Conservation (phyloP, 2,113 vertebrate genomes). For the Octodon degus region DNA sequence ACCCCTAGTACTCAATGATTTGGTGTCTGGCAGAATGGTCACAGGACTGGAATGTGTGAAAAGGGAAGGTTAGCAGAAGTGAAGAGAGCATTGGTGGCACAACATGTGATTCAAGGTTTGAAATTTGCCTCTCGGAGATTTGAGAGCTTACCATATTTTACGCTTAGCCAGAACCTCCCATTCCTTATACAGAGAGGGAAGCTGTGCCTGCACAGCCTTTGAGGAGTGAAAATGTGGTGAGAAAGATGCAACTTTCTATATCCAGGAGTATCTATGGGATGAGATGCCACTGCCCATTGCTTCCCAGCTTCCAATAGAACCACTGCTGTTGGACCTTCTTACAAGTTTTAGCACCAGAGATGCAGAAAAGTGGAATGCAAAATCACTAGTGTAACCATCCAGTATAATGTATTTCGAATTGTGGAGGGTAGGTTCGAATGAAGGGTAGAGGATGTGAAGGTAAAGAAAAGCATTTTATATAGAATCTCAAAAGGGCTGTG, state of each 20-base stretch:
- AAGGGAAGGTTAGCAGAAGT: too few relatives aligned
- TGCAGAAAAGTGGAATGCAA: neutral
- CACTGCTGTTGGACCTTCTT: neutral
- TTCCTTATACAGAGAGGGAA: too few relatives aligned
- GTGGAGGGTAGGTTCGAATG: neutral
- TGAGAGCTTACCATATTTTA: too few relatives aligned
- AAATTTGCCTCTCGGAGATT: too few relatives aligned
- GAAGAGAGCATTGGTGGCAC: too few relatives aligned
- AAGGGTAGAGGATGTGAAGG: too few relatives aligned
- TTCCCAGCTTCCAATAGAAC: neutral
- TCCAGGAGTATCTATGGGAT: too few relatives aligned
- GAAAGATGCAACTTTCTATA: neutral
- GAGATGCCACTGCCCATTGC: neutral
- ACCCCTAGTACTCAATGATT: neutral
- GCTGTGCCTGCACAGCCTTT: too few relatives aligned
- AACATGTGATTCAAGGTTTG: too few relatives aligned
- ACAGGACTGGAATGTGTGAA: too few relatives aligned
- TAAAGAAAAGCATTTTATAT: neutral
- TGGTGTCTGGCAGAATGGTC: too few relatives aligned
- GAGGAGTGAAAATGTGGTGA: neutral
- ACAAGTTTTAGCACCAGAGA: neutral
- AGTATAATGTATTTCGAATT: neutral
- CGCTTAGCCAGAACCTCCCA: too few relatives aligned
- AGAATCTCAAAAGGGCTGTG: neutral
- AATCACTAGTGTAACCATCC: neutral